Percentiles rank a stretch among this genome's conserved stretches.
Evolutionary conservation across 2,797 vertebrate genomes (phyloP).

Genomic region (Neomorphus geoffroyi): DNA sequence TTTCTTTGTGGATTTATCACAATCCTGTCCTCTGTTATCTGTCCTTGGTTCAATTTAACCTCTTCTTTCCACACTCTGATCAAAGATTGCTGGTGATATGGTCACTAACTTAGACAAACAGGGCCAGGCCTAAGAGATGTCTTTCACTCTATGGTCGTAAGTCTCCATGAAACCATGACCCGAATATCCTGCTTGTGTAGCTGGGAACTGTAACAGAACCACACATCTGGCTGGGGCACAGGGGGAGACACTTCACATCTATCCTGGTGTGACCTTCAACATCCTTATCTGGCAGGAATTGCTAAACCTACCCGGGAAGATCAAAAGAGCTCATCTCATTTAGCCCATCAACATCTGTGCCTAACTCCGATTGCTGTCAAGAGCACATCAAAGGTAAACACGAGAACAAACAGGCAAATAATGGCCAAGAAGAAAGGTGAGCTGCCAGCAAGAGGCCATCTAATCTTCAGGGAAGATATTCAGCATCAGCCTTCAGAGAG

Average conservation of each 20-base stretch:
- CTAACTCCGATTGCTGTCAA: not conserved
- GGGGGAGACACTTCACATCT: not conserved
- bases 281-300: slow-evolving; percentile 29
- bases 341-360: not conserved
- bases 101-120: not conserved
- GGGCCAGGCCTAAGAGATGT: not conserved
- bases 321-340: slow-evolving; percentile 8
- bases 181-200: not conserved
- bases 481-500: not conserved
- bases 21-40: not conserved
- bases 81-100: not conserved
- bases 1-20: not conserved
- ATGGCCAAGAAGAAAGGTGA: not conserved
- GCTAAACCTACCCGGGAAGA: not conserved
- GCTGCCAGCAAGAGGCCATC: not conserved
- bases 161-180: not conserved
- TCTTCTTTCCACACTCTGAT: not conserved
- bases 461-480: not conserved
- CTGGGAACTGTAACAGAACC: not conserved
- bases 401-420: slow-evolving; percentile 5
- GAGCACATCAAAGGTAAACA: slow-evolving; percentile 42
- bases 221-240: not conserved
- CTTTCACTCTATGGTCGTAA: not conserved
- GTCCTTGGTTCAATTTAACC: not conserved
- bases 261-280: not conserved